These are phyloP conservation scores for Drosophila antonietae DNA, from an alignment of 2,888 invertebrate genomes.

Conservation along the genomic window DNA sequence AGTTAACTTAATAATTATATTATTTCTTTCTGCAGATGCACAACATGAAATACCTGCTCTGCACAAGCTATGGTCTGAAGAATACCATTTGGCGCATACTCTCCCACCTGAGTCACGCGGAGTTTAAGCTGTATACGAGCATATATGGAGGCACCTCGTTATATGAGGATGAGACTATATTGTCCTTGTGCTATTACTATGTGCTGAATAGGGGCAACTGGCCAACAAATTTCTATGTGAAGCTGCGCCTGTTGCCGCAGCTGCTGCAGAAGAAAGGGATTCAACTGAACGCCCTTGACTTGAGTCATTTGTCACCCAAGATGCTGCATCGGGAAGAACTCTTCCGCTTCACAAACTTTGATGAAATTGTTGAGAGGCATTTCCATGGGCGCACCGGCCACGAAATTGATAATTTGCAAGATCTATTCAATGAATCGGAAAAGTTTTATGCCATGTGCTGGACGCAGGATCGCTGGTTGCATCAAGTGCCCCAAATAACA, in stretches of 20 bases:
- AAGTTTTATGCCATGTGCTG: slow-evolving; percentile 55
- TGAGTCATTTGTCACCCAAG: slow-evolving; percentile 59
- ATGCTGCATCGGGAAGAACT: slow-evolving; percentile 57
- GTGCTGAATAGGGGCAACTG: slow-evolving; percentile 53
- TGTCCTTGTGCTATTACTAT: slow-evolving; percentile 32
- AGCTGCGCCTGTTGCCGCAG: slow-evolving; percentile 28
- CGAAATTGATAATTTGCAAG: neutral
- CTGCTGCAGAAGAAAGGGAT: slow-evolving; percentile 57
- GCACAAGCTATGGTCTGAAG: slow-evolving; percentile 40
- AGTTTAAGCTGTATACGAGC: slow-evolving; percentile 51
- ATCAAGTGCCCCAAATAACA: slow-evolving; percentile 40
- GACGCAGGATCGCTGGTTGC: slow-evolving; percentile 53
- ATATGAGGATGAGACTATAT: slow-evolving; percentile 14
- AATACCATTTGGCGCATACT: slow-evolving; percentile 55
- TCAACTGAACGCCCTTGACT: slow-evolving; percentile 21
- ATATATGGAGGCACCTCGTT: slow-evolving; percentile 36
- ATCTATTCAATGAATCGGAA: slow-evolving; percentile 27
- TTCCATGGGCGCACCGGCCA: slow-evolving; percentile 27
- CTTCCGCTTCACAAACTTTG: slow-evolving; percentile 38
- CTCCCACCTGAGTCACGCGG: slow-evolving; percentile 31
- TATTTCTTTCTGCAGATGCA: slow-evolving; percentile 37
- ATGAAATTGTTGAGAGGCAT: slow-evolving; percentile 38
- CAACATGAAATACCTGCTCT: slow-evolving; percentile 50
- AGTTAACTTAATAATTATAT: neutral
- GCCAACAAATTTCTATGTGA: slow-evolving; percentile 54